Base-by-base conservation (phyloP, 2,888 invertebrate genomes). In the Apodemia hepburni region DNA sequence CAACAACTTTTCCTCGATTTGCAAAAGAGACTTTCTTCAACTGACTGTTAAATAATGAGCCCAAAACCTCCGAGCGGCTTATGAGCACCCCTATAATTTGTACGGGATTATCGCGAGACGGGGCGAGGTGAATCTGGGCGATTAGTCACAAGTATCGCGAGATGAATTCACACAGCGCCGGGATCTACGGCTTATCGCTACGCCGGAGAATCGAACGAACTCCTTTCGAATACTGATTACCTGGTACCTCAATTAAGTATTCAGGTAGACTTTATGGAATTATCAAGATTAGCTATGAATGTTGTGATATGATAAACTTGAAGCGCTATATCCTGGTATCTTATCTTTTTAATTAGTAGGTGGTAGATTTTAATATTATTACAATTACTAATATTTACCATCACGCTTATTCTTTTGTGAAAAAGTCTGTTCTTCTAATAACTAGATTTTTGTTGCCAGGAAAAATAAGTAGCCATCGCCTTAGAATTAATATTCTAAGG, bases 141-240 rank as follows among this genome's bases (percentile, higher is more conserved):
- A 90, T 90, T 90, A 90, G 90, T 89, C 87, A 86, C 86, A 85
- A 88, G 86, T 82, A 86, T 85, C 86, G 84, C 85, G 80, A 78
- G 82, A 84, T 75, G 75, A 77, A 75, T 77, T 75, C 73, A 69
- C 74, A 75, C 71, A 71, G 74, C 69, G 66, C 65, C 67, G 68
- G 71, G 74, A 75, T 71, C 71, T 72, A 68, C 67, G 74, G 85
- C 84, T 86, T 85, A 85, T 85, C 85, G 77, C 74, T 67, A 71
- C 73, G 72, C 73, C 66, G 69, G 71, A 66, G 75, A 72, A 73
- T 71, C 75, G 77, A 78, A 78, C 74, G 79, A 75, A 86, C 88
- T 79, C 79, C 73, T 75, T 69, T 74, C 74, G 89, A 90, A 90
- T 90, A 88, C 87, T 89, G 88, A 90, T 90, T 77, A 76, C 75